A percentile compares a stretch with the other conserved stretches of the same genome.
Conservation (phyloP, 2,888 invertebrate genomes). For the Rotaria macrura region DNA sequence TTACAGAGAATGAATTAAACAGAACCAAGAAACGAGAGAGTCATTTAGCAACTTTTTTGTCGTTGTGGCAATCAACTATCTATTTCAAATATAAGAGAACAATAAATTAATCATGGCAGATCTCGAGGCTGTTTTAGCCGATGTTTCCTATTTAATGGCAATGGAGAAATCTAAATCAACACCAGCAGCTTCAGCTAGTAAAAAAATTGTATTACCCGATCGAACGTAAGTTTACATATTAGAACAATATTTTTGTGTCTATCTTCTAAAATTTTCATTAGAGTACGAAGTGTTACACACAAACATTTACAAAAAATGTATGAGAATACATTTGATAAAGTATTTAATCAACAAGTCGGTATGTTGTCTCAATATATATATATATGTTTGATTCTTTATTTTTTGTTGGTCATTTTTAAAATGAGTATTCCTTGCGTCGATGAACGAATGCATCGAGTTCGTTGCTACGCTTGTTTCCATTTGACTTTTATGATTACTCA, state of each 20-base stretch:
- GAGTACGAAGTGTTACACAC: constrained; percentile 98
- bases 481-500: too few relatives aligned
- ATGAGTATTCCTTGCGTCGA: too few relatives aligned
- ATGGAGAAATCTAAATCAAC: constrained; percentile 99
- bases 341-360: constrained; percentile 99
- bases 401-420: too few relatives aligned
- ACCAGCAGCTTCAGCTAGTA: constrained; percentile 96
- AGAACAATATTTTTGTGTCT: too few relatives aligned
- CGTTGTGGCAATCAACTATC: not conserved
- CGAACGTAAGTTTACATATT: constrained; percentile 64
- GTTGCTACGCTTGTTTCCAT: too few relatives aligned
- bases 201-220: constrained; percentile 94
- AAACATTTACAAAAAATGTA: constrained; percentile 98
- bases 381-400: too few relatives aligned
- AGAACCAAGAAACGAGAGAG: not conserved
- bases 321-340: constrained; percentile 97
- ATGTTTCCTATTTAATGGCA: constrained; percentile 99
- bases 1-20: not conserved
- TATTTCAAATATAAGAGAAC: not conserved
- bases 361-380: constrained; percentile 48
- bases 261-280: constrained; percentile 54
- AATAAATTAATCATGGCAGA: constrained; percentile 69
- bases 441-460: too few relatives aligned
- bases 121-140: constrained; percentile 98
- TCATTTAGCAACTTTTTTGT: not conserved